A percentile compares a stretch with the other conserved stretches of the same genome.
phyloP scores from a whole-genome alignment of 2,113 vertebrate species.

The Crotophaga sulcirostris region DNA sequence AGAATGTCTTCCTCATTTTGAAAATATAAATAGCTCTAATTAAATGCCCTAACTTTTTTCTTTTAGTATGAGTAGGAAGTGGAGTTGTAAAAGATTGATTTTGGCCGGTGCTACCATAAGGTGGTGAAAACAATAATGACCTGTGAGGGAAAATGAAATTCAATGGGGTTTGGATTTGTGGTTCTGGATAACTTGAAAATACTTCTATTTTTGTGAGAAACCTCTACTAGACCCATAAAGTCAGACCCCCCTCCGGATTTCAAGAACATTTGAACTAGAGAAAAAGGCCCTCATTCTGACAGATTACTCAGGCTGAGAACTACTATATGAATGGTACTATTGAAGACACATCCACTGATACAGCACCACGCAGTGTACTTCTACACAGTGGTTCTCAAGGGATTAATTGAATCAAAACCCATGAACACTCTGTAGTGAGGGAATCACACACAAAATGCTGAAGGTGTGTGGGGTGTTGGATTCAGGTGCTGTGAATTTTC shows the following conservation, averaged over 20 bases:
- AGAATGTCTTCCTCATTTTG: constrained; percentile 62
- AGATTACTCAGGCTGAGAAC: neutral
- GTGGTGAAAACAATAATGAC: constrained; percentile 40
- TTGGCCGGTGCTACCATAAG: constrained; percentile 6
- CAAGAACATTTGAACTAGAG: neutral
- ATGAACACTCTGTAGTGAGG: neutral
- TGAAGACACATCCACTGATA: neutral
- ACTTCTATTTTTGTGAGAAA: constrained; percentile 33
- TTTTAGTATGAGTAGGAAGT: constrained; percentile 42
- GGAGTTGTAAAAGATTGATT: constrained; percentile 50
- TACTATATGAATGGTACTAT: neutral
- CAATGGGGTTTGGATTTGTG: neutral
- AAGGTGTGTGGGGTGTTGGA: neutral
- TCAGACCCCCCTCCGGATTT: neutral
- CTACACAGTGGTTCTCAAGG: neutral
- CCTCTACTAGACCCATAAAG: neutral
- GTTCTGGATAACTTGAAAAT: constrained; percentile 39
- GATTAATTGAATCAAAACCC: neutral
- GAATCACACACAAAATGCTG: neutral
- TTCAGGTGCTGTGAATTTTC: neutral
- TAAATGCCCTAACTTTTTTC: constrained; percentile 42
- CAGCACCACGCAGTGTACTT: neutral
- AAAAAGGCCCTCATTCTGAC: neutral
- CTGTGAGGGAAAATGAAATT: constrained; percentile 33
- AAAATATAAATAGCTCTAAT: constrained; percentile 69